Percentiles rank a stretch among this genome's conserved stretches.
phyloP scores from a whole-genome alignment of 1,140 invertebrate genomes.

The Apocrypta bakeri region DNA sequence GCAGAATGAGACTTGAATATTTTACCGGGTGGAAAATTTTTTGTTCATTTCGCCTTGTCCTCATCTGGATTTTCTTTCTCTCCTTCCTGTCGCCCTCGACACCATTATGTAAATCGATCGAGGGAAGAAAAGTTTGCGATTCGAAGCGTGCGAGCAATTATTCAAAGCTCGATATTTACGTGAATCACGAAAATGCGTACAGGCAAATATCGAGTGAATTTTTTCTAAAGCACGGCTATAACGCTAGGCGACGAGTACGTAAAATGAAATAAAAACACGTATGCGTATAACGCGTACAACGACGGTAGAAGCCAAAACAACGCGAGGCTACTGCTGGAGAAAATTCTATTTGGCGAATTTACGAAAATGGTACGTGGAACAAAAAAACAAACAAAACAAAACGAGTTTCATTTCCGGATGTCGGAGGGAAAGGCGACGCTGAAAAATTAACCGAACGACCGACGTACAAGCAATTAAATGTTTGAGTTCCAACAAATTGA shows the following conservation, averaged over 20 bases:
- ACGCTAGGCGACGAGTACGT: not conserved
- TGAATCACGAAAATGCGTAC: not conserved
- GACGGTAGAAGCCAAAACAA: not conserved
- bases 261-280: not conserved
- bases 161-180: not conserved
- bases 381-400: conserved; percentile 12
- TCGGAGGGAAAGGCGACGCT: conserved; percentile 14
- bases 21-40: conserved; percentile 41
- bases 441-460: conserved; percentile 57
- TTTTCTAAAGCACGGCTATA: no score
- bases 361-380: not conserved
- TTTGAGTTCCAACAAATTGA: conserved; percentile 66
- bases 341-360: conserved; percentile 5
- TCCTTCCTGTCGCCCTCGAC: not conserved
- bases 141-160: not conserved
- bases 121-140: no score
- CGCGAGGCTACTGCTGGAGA: not conserved
- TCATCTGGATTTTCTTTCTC: not conserved
- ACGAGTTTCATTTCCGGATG: conserved; percentile 14
- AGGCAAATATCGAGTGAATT: no score
- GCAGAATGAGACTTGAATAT: conserved; percentile 12
- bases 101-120: not conserved
- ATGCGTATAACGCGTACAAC: not conserved
- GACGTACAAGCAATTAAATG: conserved; percentile 62
- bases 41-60: conserved; percentile 23